Conservation (phyloP, 2,888 invertebrate genomes). For the Coelinius sp. region DNA sequence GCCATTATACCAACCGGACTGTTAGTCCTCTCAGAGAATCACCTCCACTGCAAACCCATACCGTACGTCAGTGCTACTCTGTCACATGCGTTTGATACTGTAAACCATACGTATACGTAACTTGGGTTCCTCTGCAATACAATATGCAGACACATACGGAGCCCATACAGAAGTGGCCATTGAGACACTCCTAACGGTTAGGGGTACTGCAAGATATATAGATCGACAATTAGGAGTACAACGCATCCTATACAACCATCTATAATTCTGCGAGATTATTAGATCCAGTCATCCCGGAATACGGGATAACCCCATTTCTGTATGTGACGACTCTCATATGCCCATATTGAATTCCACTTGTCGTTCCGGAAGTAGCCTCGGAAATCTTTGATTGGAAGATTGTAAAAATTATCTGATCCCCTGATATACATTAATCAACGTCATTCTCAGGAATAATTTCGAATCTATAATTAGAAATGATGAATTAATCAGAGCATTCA, state of each 20-base stretch:
- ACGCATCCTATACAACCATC: constrained; percentile 50
- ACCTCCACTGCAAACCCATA: constrained; percentile 1
- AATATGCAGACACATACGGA: constrained; percentile 53
- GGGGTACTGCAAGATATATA: constrained; percentile 52
- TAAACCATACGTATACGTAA: constrained; percentile 48
- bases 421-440: constrained; percentile 9
- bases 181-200: constrained; percentile 66
- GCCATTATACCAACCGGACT: constrained; percentile 49
- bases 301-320: constrained; percentile 18
- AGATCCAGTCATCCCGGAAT: constrained; percentile 30
- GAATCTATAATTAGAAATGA: not conserved
- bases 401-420: not conserved
- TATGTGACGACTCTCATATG: not conserved
- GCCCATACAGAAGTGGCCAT: constrained; percentile 63
- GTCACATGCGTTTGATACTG: constrained; percentile 37
- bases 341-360: constrained; percentile 7
- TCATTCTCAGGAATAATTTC: not conserved
- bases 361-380: too few species aligned
- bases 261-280: constrained; percentile 60
- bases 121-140: constrained; percentile 56
- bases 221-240: constrained; percentile 70
- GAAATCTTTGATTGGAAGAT: not conserved
- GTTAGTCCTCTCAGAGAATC: constrained; percentile 44
- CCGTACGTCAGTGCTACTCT: constrained; percentile 18
- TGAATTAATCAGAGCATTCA: constrained; percentile 7